Percentiles rank a stretch among this genome's conserved stretches.
These are phyloP conservation scores for Bursaphelenchus mucronatus DNA, from an alignment of 1,140 invertebrate species.

Conservation along the genomic window DNA sequence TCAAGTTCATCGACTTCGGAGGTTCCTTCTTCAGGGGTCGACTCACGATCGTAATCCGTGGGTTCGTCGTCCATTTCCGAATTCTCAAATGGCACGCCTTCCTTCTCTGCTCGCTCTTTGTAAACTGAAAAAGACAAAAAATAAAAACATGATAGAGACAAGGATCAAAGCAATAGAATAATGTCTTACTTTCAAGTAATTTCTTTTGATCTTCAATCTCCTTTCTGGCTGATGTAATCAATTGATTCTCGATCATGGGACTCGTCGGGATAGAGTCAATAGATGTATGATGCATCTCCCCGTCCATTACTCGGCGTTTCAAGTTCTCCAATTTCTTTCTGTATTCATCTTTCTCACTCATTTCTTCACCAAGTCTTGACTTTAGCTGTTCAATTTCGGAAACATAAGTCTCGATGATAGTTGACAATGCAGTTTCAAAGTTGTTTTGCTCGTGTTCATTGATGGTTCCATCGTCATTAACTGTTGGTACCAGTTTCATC, in stretches of 20 bases:
- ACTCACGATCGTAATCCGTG: conserved; percentile 52
- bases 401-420: conserved; percentile 16
- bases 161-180: background rate
- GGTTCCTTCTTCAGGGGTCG: conserved; percentile 68
- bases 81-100: too few relatives aligned
- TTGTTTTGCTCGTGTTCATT: background rate
- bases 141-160: background rate
- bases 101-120: background rate
- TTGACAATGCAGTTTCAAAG: conserved; percentile 10
- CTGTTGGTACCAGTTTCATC: conserved; percentile 10
- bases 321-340: conserved; percentile 12
- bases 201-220: conserved; percentile 23
- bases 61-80: too few relatives aligned
- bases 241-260: conserved; percentile 1
- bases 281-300: too few relatives aligned
- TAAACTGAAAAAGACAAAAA: conserved; percentile 8
- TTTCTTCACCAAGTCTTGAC: conserved; percentile 4
- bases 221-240: background rate
- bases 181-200: conserved; percentile 21
- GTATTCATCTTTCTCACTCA: conserved; percentile 16
- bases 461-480: conserved; percentile 10
- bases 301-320: background rate
- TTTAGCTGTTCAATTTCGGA: conserved; percentile 8
- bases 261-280: background rate
- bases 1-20: conserved; percentile 50